A percentile compares a stretch with the other conserved stretches of the same genome.
Conservation (phyloP, 1,140 invertebrate genomes). For the Polyergus mexicanus region DNA sequence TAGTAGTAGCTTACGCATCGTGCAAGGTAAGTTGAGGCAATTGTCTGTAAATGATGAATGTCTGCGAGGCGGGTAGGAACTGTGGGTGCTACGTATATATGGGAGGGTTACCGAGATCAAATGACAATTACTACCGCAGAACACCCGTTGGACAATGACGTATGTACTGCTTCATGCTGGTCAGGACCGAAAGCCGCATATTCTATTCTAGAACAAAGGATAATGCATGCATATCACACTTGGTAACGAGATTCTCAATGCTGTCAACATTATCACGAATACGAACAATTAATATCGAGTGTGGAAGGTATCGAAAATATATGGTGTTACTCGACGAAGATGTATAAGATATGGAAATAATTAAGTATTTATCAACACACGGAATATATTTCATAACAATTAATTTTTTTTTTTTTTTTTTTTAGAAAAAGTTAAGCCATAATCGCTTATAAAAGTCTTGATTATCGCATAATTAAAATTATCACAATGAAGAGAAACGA, state of each 20-base stretch:
- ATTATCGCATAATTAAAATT: constrained; percentile 20
- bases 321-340: neutral
- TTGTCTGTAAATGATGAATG: constrained; percentile 84
- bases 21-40: constrained; percentile 79
- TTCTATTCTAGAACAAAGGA: constrained; percentile 76
- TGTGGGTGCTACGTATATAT: constrained; percentile 71
- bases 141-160: constrained; percentile 81
- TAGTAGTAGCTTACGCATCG: constrained; percentile 54
- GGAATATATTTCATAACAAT: neutral
- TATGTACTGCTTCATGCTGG: constrained; percentile 76
- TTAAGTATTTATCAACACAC: neutral
- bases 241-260: constrained; percentile 52
- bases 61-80: constrained; percentile 72
- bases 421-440: neutral
- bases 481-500: neutral
- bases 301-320: constrained; percentile 6
- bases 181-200: constrained; percentile 64
- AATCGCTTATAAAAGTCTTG: neutral
- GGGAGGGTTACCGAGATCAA: constrained; percentile 79
- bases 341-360: neutral
- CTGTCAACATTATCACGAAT: constrained; percentile 29
- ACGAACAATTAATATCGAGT: constrained; percentile 43
- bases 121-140: constrained; percentile 83
- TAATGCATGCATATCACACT: constrained; percentile 70
- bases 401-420: neutral